Conservation (phyloP, 2,113 vertebrate species). For the Nettapus auritus region DNA sequence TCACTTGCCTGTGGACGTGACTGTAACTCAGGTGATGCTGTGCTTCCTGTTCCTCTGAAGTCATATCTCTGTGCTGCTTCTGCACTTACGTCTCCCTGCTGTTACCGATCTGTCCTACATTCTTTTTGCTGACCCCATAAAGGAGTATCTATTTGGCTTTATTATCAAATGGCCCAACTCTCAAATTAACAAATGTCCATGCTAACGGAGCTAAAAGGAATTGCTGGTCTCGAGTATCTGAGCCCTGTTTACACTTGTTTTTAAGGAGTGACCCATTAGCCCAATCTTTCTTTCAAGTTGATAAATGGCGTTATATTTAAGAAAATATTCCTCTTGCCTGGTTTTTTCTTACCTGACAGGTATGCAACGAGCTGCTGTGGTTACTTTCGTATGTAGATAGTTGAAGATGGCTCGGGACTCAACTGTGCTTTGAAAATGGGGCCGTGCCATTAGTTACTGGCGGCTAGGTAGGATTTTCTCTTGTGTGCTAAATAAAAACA, state of each 20-base stretch:
- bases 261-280: neutral
- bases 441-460: neutral
- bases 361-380: neutral
- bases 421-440: neutral
- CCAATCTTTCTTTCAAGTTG: neutral
- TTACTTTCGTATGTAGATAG: neutral
- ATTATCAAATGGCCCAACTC: neutral
- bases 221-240: neutral
- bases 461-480: neutral
- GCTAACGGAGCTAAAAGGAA: neutral
- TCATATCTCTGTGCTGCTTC: neutral
- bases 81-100: neutral
- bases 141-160: neutral
- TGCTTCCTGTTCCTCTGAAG: constrained; percentile 31
- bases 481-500: neutral
- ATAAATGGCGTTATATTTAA: neutral
- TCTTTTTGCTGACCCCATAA: constrained; percentile 29
- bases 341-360: neutral
- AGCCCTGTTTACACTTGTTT: neutral
- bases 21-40: neutral
- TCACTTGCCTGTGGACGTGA: neutral
- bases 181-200: neutral
- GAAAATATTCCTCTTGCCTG: neutral
- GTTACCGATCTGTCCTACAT: constrained; percentile 32
- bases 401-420: neutral